These are phyloP conservation scores for Seira ritae DNA, from an alignment of 2,888 invertebrate species.

Conservation along the genomic window DNA sequence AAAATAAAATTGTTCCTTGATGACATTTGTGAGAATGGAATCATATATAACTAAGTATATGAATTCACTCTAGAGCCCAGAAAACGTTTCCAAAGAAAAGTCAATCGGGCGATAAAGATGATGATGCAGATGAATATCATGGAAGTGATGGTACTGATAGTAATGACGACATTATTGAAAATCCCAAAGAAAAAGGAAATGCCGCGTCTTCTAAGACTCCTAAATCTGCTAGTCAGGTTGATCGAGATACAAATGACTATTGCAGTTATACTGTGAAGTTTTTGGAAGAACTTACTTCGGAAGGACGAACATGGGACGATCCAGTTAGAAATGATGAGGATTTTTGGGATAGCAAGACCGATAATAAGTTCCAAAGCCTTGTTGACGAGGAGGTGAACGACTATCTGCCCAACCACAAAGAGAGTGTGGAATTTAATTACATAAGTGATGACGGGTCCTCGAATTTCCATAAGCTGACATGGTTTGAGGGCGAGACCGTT, in stretches of 20 bases:
- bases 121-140: neutral
- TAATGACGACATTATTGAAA: neutral
- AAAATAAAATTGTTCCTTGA: too few relatives aligned
- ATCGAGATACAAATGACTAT: conserved; percentile 22
- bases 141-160: neutral
- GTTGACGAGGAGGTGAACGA: neutral
- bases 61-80: too few relatives aligned
- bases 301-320: conserved; percentile 61
- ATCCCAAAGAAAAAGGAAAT: neutral
- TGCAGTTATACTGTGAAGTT: conserved; percentile 37
- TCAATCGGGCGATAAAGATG: neutral
- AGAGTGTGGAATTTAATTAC: conserved; percentile 50
- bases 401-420: conserved; percentile 41
- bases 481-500: conserved; percentile 69
- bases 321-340: conserved; percentile 38
- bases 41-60: too few relatives aligned
- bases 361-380: conserved; percentile 14
- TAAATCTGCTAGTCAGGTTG: neutral
- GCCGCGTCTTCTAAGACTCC: neutral
- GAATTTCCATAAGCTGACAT: conserved; percentile 55
- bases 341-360: conserved; percentile 26
- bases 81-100: too few relatives aligned
- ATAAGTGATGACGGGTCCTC: conserved; percentile 27
- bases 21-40: too few relatives aligned
- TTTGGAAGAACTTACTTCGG: conserved; percentile 31